Evolutionary conservation across 2,888 invertebrate species (phyloP), one percentile per base, ranked within the genome.

Genomic region (Pachymerium ferrugineum): DNA sequence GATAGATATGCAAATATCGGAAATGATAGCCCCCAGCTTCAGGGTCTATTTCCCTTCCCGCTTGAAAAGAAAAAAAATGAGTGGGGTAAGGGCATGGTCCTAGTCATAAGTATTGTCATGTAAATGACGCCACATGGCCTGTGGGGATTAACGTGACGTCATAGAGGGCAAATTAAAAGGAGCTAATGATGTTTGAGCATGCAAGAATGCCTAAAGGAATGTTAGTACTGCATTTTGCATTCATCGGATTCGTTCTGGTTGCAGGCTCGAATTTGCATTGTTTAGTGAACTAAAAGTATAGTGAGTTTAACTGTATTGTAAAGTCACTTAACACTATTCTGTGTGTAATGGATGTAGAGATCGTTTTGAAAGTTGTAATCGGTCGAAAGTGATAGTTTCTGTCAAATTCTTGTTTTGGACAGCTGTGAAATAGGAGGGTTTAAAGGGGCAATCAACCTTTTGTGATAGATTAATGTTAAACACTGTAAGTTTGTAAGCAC

Each of bases 141-240:
- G 19, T 22, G 47, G 47, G 47, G 47, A 54, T 54, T 54, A 54
- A 54, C 47, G 22, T 54, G 47, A 54, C 47, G 47, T 54, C 47
- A 54, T 54, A 54, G 22, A 54, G 47, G 47, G 47, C 47, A 54
- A 54, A 54, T 54, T 54, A 54, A 54, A 54, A 54, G 16, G 19
- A 16, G 16, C 47, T 54, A 54, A 54, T 54, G 47, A 54, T 54
- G 47, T 54, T 54, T 54, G 47, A 54, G 47, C 47, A 54, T 54
- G 47, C 47, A 54, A 54, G 47, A 54, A 54, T 54, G 47, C 47
- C 47, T 54, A 54, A 54, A 54, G 47, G 47, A 54, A 54, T 54
- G 47, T 54, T 54, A 54, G 47, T 22, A 54, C 22, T 54, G 47
- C 47, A 54, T 54, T 54, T 54, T 54, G 47, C 47, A 54, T 54